Evolutionary conservation across 1,140 invertebrate species (phyloP).

Genomic region (Caenorhabditis tropicalis): DNA sequence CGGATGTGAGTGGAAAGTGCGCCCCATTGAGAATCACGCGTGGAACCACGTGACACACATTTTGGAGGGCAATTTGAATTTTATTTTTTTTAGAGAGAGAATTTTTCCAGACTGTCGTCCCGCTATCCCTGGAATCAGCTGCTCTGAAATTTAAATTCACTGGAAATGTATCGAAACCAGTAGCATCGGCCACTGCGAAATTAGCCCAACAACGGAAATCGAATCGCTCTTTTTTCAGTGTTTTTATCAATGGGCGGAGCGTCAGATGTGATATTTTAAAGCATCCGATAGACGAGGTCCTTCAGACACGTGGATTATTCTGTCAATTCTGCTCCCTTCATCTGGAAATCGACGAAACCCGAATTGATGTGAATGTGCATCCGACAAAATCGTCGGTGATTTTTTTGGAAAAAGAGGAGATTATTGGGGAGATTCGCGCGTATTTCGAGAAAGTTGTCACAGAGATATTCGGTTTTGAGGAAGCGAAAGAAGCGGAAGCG

Average conservation of each 20-base stretch:
- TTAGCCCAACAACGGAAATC: conserved; percentile 31
- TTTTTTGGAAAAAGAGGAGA: conserved; percentile 63
- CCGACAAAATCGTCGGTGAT: conserved; percentile 62
- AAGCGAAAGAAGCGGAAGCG: not conserved
- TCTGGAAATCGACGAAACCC: conserved; percentile 59
- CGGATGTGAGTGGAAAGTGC: conserved; percentile 10
- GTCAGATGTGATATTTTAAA: conserved; percentile 61
- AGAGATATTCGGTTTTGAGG: conserved; percentile 2
- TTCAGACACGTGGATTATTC: conserved; percentile 53
- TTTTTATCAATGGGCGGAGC: conserved; percentile 64
- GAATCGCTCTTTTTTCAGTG: conserved; percentile 57
- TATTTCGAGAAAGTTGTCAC: conserved; percentile 23
- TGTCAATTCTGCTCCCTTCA: conserved; percentile 60
- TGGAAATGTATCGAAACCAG: conserved; percentile 56
- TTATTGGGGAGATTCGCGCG: conserved; percentile 62
- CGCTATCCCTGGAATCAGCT: conserved; percentile 57
- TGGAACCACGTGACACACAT: too few relatives aligned
- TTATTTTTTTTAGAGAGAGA: too few relatives aligned
- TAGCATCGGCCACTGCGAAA: conserved; percentile 53
- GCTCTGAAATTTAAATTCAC: conserved; percentile 46
- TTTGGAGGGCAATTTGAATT: too few relatives aligned
- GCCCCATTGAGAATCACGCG: not conserved
- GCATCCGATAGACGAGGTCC: conserved; percentile 56
- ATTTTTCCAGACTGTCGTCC: conserved; percentile 61
- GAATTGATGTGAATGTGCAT: conserved; percentile 67